Conservation (phyloP, 2,888 invertebrate species). For the Neocrepidodera transversa region DNA sequence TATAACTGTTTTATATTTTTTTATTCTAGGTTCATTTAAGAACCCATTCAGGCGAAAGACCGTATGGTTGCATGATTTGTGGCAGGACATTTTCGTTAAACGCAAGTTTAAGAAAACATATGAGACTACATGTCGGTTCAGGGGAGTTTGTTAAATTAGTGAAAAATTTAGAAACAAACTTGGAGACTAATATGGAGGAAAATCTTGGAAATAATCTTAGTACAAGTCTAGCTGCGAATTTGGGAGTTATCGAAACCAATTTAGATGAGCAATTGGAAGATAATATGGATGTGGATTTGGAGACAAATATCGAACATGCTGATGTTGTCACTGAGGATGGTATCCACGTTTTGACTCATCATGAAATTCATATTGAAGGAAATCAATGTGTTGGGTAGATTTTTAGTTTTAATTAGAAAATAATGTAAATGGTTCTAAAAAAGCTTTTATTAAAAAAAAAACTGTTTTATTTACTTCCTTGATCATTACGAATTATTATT, state of each 20-base stretch:
- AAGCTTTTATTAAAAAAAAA: too few relatives aligned
- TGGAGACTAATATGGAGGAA: not conserved
- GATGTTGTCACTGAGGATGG: constrained; percentile 18
- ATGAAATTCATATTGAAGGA: constrained; percentile 15
- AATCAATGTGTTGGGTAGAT: constrained; percentile 13
- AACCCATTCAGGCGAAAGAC: constrained; percentile 62
- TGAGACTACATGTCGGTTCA: constrained; percentile 37
- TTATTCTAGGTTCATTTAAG: constrained; percentile 59
- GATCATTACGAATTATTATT: too few relatives aligned
- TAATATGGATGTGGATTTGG: not conserved
- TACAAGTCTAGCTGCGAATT: not conserved
- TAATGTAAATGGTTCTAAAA: too few relatives aligned
- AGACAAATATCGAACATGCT: not conserved
- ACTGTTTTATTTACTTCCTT: too few relatives aligned
- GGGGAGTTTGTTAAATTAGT: constrained; percentile 21
- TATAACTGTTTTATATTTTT: not conserved
- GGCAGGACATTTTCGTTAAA: constrained; percentile 55
- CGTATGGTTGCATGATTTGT: constrained; percentile 63
- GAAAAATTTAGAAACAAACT: constrained; percentile 7
- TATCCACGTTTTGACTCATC: constrained; percentile 18
- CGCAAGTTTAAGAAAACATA: constrained; percentile 51
- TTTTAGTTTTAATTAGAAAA: not conserved
- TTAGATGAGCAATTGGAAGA: not conserved
- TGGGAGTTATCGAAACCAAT: constrained; percentile 4
- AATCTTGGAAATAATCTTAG: constrained; percentile 9